Evolutionary conservation across 2,797 vertebrate genomes (phyloP).

Genomic region (Enteromius viviparus): DNA sequence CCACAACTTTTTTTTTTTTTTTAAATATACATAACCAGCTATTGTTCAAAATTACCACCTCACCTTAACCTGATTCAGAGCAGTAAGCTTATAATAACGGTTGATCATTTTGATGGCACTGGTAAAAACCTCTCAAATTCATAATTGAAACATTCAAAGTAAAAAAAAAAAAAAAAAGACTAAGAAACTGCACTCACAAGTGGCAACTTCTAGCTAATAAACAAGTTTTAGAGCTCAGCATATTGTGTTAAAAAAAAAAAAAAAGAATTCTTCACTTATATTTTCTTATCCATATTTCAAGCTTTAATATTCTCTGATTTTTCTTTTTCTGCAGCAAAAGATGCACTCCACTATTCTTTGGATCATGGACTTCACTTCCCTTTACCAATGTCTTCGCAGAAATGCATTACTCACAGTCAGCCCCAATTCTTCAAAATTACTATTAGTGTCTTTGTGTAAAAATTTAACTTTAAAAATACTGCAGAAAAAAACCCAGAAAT

Average conservation of each 20-base stretch:
- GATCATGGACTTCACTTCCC: not conserved
- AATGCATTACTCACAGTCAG: not conserved
- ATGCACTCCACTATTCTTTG: not conserved
- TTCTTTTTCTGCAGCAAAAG: not conserved
- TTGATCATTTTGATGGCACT: no score
- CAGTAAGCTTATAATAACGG: not conserved
- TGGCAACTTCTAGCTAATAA: not conserved
- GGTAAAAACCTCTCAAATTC: not conserved
- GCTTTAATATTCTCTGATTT: not conserved
- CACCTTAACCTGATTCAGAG: no score
- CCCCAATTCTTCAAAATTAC: not conserved
- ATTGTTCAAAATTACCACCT: no score
- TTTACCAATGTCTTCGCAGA: not conserved
- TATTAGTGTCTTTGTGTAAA: not conserved
- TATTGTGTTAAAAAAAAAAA: no score
- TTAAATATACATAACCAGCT: no score
- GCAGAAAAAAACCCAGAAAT: not conserved
- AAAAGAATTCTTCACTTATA: not conserved
- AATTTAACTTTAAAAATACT: not conserved
- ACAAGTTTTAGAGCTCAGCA: not conserved
- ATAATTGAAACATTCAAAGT: not conserved
- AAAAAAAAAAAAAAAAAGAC: not conserved
- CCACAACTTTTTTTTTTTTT: no score
- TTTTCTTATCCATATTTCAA: not conserved
- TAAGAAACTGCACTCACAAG: not conserved